Conservation (phyloP, 2,888 invertebrate genomes). For the Netelia fuscicornis region DNA sequence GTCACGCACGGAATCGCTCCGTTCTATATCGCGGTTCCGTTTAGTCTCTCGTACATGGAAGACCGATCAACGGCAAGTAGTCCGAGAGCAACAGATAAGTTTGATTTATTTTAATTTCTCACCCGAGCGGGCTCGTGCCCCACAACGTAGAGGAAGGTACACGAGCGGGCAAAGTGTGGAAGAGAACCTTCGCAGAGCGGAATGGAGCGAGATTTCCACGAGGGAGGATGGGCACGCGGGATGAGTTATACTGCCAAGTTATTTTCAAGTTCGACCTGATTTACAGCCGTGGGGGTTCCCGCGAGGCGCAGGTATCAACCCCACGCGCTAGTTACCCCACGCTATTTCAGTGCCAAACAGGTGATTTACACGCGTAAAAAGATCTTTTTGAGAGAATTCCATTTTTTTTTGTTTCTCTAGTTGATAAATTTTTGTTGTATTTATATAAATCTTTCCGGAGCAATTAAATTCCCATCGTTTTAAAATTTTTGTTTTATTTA, state of each 20-base stretch:
- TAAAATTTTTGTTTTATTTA: neutral
- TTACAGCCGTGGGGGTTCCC: slow-evolving; percentile 72
- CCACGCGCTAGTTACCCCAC: slow-evolving; percentile 47
- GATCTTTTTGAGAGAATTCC: neutral
- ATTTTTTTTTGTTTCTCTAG: neutral
- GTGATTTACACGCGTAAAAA: slow-evolving; percentile 7
- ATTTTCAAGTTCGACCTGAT: slow-evolving; percentile 81
- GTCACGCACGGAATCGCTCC: slow-evolving; percentile 21
- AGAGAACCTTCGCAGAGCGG: slow-evolving; percentile 60
- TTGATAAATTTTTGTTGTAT: neutral
- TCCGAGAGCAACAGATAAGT: slow-evolving; percentile 81
- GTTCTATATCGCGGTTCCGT: slow-evolving; percentile 73
- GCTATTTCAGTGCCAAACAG: slow-evolving; percentile 30
- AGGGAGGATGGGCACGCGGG: slow-evolving; percentile 68
- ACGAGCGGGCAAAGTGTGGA: slow-evolving; percentile 49
- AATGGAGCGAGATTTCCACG: slow-evolving; percentile 61
- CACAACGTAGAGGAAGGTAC: slow-evolving; percentile 40
- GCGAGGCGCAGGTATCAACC: slow-evolving; percentile 58
- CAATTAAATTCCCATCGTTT: neutral
- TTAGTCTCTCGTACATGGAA: slow-evolving; percentile 72
- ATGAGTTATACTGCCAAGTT: slow-evolving; percentile 79
- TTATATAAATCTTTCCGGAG: neutral
- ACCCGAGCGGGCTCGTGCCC: slow-evolving; percentile 62
- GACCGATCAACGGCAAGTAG: slow-evolving; percentile 80
- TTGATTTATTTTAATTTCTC: slow-evolving; percentile 84